phyloP scores from a whole-genome alignment of 2,797 vertebrate species.

The Brachyrhaphis roseni region DNA sequence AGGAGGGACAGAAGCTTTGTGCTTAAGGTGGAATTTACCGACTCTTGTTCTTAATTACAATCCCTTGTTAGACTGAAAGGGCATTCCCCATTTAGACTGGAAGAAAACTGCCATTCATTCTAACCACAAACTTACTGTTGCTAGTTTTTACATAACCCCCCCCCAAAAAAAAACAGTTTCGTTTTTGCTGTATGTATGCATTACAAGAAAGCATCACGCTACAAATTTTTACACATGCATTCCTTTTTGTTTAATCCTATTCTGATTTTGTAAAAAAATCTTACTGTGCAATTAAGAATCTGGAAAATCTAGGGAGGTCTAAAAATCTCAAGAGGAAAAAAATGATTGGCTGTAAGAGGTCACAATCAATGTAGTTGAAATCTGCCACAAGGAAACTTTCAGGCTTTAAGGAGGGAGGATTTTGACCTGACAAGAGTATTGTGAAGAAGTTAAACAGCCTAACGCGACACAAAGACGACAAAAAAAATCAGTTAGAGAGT shows the following conservation, averaged over 20 bases:
- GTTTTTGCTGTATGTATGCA: background rate
- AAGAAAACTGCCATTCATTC: conserved; percentile 14
- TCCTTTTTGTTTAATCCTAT: conserved; percentile 48
- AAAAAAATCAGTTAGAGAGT: conserved; percentile 71
- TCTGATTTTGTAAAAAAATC: conserved; percentile 64
- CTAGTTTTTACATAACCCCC: background rate
- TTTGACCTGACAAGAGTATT: conserved; percentile 69
- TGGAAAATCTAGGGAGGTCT: conserved; percentile 50
- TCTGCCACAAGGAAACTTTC: conserved; percentile 62
- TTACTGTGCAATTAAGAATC: conserved; percentile 72
- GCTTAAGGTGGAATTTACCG: conserved; percentile 39
- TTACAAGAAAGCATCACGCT: conserved; percentile 1
- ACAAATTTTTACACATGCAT: conserved; percentile 8
- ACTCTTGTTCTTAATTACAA: conserved; percentile 44
- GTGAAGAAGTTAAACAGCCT: conserved; percentile 80
- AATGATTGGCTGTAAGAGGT: conserved; percentile 49
- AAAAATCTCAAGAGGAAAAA: conserved; percentile 39
- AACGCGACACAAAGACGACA: conserved; percentile 64
- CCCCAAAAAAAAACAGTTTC: background rate
- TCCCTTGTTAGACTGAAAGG: conserved; percentile 26
- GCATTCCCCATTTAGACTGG: conserved; percentile 14
- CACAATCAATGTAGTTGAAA: conserved; percentile 51
- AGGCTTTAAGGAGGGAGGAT: conserved; percentile 32
- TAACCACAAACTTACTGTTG: background rate
- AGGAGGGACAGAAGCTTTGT: conserved; percentile 41